Evolutionary conservation across 1,140 invertebrate genomes (phyloP).

Genomic region (Coptotermes formosanus): DNA sequence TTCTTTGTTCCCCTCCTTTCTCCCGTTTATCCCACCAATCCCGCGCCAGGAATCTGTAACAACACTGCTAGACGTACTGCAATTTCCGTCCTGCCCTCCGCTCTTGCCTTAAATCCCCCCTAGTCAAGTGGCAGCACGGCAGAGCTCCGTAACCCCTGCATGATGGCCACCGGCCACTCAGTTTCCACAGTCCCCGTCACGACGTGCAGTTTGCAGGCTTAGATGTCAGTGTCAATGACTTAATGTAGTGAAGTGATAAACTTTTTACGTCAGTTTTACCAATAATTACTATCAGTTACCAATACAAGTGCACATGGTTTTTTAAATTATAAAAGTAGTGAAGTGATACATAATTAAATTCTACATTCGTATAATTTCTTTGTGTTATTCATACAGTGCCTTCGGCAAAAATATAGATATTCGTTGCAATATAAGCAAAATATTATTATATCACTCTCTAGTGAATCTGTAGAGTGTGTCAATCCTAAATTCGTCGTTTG

Average conservation of each 20-base stretch:
- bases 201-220: background rate
- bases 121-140: background rate
- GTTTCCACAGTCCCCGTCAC: background rate
- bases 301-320: too few species aligned
- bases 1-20: background rate
- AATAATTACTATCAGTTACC: too few species aligned
- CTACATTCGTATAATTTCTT: too few species aligned
- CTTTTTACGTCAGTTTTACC: too few species aligned
- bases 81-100: background rate
- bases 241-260: background rate
- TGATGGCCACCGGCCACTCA: background rate
- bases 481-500: too few species aligned
- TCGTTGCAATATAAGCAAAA: too few species aligned
- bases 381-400: too few species aligned
- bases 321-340: too few species aligned
- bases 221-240: background rate
- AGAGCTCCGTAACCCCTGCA: background rate
- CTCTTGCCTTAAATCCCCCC: background rate
- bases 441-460: too few species aligned
- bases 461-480: too few species aligned
- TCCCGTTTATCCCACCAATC: background rate
- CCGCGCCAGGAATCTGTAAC: background rate
- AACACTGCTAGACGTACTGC: background rate
- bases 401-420: too few species aligned
- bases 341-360: too few species aligned